Conservation (phyloP, 2,888 invertebrate species). For the Petrolisthes manimaculis region DNA sequence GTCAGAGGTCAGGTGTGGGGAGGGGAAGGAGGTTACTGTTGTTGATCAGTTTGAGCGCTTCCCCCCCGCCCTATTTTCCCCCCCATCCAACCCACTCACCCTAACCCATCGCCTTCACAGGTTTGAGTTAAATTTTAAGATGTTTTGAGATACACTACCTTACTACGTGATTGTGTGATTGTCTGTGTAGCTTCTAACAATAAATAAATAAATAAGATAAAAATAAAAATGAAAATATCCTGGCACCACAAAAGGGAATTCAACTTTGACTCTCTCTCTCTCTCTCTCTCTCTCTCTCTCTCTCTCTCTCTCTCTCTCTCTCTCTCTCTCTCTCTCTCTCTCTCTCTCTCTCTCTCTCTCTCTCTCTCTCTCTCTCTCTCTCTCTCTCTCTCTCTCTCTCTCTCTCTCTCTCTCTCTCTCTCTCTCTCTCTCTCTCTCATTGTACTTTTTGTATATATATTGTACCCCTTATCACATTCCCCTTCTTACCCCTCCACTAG, state of each 20-base stretch:
- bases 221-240: too few relatives aligned
- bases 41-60: not conserved
- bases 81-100: too few relatives aligned
- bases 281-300: not conserved
- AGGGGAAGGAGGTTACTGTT: not conserved
- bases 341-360: not conserved
- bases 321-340: not conserved
- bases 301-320: not conserved
- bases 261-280: not conserved
- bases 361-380: not conserved
- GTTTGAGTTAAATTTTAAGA: too few relatives aligned
- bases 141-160: too few relatives aligned
- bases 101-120: too few relatives aligned
- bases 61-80: too few relatives aligned
- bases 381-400: conserved; percentile 23
- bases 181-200: too few relatives aligned
- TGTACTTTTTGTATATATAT: not conserved
- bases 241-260: too few relatives aligned
- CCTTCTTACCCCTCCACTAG: not conserved
- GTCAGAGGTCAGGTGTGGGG: not conserved
- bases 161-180: too few relatives aligned
- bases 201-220: too few relatives aligned
- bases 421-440: conserved; percentile 32
- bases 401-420: conserved; percentile 36
- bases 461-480: not conserved